Evolutionary conservation across 2,797 vertebrate genomes (phyloP).

Genomic region (Merluccius polli): DNA sequence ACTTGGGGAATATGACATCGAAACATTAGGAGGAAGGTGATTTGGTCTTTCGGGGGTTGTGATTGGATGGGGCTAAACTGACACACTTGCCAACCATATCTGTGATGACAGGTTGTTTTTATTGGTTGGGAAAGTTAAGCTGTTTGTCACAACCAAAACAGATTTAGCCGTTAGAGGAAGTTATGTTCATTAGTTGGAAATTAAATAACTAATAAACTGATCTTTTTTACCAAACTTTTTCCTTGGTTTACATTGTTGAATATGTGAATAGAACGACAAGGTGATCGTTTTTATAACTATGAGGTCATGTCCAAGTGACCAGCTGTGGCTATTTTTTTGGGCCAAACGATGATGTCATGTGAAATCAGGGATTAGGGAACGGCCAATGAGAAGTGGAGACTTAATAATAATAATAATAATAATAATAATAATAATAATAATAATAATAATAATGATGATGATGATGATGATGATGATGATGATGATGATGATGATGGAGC

Average conservation of each 20-base stretch:
- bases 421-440: too few relatives aligned
- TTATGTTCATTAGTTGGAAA: background rate
- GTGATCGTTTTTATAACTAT: background rate
- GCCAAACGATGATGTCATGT: slow-evolving; percentile 48
- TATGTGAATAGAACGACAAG: background rate
- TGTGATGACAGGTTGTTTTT: background rate
- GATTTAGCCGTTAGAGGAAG: background rate
- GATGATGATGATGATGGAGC: slow-evolving; percentile 13
- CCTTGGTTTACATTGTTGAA: too few relatives aligned
- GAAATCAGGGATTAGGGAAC: slow-evolving; percentile 52
- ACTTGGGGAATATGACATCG: too few relatives aligned
- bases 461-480: too few relatives aligned
- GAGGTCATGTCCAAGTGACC: background rate
- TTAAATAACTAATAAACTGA: background rate
- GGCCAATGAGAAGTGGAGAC: slow-evolving; percentile 20
- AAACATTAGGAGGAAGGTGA: too few relatives aligned
- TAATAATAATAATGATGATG: too few relatives aligned
- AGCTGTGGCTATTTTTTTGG: slow-evolving; percentile 22
- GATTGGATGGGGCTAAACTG: background rate
- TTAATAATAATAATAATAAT: slow-evolving; percentile 26
- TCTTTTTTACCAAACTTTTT: background rate
- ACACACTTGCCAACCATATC: background rate
- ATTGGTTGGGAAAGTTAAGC: background rate
- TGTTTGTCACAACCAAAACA: background rate
- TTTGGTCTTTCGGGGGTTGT: too few relatives aligned